Evolutionary conservation across 2,113 vertebrate species (phyloP).

Genomic region (Anser brachyrhynchus): DNA sequence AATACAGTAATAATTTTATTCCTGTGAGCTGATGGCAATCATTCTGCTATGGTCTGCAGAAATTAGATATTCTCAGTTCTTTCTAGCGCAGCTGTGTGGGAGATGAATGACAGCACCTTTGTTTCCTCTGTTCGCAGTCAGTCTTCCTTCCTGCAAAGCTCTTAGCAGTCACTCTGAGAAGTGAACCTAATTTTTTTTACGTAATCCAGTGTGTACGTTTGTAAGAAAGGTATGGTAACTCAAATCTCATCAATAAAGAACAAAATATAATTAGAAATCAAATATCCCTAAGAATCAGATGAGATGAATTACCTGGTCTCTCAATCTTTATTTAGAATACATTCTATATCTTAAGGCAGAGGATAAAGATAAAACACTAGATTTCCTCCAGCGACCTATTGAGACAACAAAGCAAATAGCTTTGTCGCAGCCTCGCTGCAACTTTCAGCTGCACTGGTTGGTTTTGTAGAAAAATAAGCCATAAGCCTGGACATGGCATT

Average conservation of each 20-base stretch:
- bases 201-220: neutral
- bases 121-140: neutral
- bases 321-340: neutral
- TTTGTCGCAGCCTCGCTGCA: neutral
- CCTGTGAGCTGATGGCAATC: neutral
- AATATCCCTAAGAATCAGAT: neutral
- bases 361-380: neutral
- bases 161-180: neutral
- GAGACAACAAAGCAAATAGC: neutral
- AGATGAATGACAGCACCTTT: neutral
- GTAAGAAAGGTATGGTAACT: neutral
- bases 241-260: neutral
- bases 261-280: neutral
- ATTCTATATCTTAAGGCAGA: neutral
- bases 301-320: neutral
- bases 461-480: neutral
- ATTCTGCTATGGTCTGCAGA: neutral
- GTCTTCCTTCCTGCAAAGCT: neutral
- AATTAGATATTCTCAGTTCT: neutral
- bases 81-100: neutral
- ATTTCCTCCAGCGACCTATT: neutral
- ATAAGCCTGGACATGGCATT: neutral
- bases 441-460: neutral
- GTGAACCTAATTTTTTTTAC: neutral
- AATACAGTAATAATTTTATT: constrained; percentile 2